phyloP scores from a whole-genome alignment of 1,140 invertebrate genomes.

The Asbolus verrucosus region DNA sequence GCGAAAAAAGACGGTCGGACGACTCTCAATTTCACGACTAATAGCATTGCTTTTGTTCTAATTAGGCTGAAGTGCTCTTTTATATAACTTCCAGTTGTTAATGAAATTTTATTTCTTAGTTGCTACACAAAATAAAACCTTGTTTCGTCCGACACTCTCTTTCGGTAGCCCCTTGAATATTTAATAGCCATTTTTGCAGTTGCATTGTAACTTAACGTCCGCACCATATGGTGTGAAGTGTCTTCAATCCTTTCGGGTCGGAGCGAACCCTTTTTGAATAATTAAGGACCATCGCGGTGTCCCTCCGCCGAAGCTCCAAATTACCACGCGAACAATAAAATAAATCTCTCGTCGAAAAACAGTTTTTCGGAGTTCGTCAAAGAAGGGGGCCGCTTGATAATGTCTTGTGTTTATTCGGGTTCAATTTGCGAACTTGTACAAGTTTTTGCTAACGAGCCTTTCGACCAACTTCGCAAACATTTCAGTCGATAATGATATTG shows the following conservation, averaged over 20 bases:
- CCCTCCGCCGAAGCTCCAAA: no score
- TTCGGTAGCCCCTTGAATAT: neutral
- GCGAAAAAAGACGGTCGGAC: neutral
- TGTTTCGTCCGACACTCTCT: neutral
- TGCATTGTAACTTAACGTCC: neutral
- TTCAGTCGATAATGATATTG: no score
- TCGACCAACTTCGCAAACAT: no score
- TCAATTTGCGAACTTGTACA: no score
- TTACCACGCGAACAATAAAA: no score
- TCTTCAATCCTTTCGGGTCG: neutral
- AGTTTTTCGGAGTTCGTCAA: no score
- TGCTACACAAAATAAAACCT: neutral
- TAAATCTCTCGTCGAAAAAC: no score
- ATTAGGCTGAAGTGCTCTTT: neutral
- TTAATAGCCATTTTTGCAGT: neutral
- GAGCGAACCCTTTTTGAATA: constrained; percentile 4
- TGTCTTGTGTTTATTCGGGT: no score
- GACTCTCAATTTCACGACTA: no score
- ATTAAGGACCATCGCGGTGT: neutral
- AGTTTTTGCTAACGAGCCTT: no score
- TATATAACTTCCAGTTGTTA: neutral
- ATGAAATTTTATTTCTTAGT: neutral
- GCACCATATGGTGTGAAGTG: neutral
- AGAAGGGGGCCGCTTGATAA: no score
- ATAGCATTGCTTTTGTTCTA: constrained; percentile 1